phyloP scores from a whole-genome alignment of 2,888 invertebrate species.

The Diaphora mendica region DNA sequence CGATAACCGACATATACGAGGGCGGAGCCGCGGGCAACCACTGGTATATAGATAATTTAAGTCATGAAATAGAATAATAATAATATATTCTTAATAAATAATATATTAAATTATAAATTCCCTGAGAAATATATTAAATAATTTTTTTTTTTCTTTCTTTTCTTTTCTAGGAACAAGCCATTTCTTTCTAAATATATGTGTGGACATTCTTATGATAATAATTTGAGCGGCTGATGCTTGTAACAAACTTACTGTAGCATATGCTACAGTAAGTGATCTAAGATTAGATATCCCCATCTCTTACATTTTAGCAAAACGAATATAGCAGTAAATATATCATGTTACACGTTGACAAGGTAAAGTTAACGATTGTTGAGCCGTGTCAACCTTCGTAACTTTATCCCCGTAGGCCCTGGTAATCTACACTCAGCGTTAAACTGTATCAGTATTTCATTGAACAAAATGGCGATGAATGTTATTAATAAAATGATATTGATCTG shows the following conservation, averaged over 20 bases:
- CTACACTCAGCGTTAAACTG: constrained; percentile 23
- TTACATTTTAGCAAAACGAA: background rate
- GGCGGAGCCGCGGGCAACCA: too few relatives aligned
- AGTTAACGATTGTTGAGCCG: constrained; percentile 51
- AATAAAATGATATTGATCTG: background rate
- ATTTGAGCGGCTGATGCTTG: too few relatives aligned
- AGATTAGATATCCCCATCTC: too few relatives aligned
- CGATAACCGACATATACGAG: too few relatives aligned
- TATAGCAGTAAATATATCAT: constrained; percentile 6
- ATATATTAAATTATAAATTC: too few relatives aligned
- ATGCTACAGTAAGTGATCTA: too few relatives aligned
- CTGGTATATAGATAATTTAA: too few relatives aligned
- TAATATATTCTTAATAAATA: too few relatives aligned
- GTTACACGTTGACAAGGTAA: constrained; percentile 22
- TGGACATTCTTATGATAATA: background rate
- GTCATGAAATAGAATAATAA: too few relatives aligned
- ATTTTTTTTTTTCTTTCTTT: too few relatives aligned
- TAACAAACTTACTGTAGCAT: background rate
- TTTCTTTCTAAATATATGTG: background rate
- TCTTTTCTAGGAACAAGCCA: too few relatives aligned
- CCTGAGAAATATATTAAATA: too few relatives aligned
- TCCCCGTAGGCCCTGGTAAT: constrained; percentile 25
- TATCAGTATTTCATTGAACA: background rate
- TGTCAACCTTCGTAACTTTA: constrained; percentile 63
- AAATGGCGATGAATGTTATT: background rate